Evolutionary conservation across 2,113 vertebrate genomes (phyloP).

Genomic region (Salvelinus namaycush): DNA sequence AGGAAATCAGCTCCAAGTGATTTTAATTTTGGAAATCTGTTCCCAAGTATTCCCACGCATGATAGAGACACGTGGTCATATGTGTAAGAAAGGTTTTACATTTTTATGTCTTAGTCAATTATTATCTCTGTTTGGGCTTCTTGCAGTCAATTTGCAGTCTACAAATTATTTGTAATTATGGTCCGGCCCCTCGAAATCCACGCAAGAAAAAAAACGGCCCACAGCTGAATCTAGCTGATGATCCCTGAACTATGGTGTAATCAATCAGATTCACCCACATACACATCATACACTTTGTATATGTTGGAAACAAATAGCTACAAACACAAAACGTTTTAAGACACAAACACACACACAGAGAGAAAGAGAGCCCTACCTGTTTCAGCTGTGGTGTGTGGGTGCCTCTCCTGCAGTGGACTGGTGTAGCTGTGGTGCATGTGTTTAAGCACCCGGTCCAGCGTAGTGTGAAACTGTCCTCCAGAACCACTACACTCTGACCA

Average conservation of each 20-base stretch:
- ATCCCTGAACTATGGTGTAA: not conserved
- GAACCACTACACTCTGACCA: conserved; percentile 90
- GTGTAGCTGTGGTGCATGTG: conserved; percentile 82
- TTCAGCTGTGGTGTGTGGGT: conserved; percentile 78
- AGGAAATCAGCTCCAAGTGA: no score
- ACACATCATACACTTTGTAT: not conserved
- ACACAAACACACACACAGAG: not conserved
- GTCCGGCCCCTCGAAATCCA: no score
- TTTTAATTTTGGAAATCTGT: no score
- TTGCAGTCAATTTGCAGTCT: no score
- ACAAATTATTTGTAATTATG: no score
- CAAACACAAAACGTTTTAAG: not conserved
- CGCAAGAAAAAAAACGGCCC: no score
- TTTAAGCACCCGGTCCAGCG: conserved; percentile 82
- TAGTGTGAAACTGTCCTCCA: conserved; percentile 84
- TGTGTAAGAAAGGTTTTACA: no score
- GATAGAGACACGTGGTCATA: no score
- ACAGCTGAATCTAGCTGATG: no score
- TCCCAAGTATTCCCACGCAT: no score
- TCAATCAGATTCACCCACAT: not conserved
- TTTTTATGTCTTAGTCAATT: no score
- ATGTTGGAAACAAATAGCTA: not conserved
- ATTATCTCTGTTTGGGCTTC: no score
- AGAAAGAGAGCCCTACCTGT: conserved; percentile 73
- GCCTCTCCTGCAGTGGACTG: conserved; percentile 77